Evolutionary conservation across 2,888 invertebrate species (phyloP).

Genomic region (Oeneis ivallda): DNA sequence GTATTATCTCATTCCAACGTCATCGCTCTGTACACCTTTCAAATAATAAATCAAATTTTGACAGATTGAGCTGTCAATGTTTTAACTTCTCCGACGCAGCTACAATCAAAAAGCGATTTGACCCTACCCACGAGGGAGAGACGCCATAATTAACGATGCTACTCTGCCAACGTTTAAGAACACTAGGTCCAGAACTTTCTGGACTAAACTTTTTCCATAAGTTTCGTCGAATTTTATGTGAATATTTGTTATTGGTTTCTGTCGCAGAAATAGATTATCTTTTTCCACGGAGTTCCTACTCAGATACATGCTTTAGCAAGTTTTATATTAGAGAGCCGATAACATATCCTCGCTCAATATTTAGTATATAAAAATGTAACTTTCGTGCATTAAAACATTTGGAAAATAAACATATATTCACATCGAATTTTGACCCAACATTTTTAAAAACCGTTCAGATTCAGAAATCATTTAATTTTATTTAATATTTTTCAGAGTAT

Average conservation of each 20-base stretch:
- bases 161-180: not conserved
- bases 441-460: too few species aligned
- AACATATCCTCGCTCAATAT: too few species aligned
- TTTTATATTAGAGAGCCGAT: too few species aligned
- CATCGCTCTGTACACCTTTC: conserved; percentile 20
- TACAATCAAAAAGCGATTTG: not conserved
- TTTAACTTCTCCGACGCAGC: conserved; percentile 23
- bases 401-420: too few species aligned
- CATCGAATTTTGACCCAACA: too few species aligned
- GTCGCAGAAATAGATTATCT: too few species aligned
- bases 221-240: not conserved
- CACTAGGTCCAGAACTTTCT: not conserved
- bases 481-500: too few species aligned
- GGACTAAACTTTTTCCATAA: not conserved
- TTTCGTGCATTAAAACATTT: too few species aligned
- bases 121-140: not conserved
- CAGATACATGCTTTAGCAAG: too few species aligned
- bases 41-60: conserved; percentile 21
- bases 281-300: too few species aligned
- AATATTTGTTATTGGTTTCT: not conserved
- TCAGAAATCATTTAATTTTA: too few species aligned
- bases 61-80: conserved; percentile 27
- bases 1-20: conserved; percentile 21
- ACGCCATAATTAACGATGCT: not conserved
- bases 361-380: too few species aligned